Base-by-base conservation (phyloP, 2,113 vertebrate genomes). In the Oryzias celebensis region DNA sequence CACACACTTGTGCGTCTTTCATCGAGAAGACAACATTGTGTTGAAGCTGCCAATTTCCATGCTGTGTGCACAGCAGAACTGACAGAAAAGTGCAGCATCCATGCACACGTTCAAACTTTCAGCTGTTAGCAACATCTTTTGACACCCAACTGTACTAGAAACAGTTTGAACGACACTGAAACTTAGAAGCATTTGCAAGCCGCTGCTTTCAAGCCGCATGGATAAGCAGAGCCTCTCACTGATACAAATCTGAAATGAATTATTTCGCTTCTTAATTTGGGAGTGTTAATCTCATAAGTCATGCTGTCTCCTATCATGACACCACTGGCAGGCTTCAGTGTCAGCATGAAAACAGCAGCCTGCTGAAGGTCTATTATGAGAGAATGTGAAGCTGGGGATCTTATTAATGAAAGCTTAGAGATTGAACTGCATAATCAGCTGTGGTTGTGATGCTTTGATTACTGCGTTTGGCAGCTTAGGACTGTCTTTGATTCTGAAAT, bases 221-320 rank as follows among this genome's bases (percentile, higher is more conserved):
- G 50, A 60, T 61, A 60, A 58, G 23, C 51, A 10, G 15, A 18
- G 20, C 24, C 20, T 65, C 62, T 76, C 60, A 48, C 45, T 75
- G 44, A 51, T 15, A 28, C 43, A 42, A 72, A 72, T 66, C 53
- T 73, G 26, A 75, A 62, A 57, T 51, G 73, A 65, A 57, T 52
- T 48, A 14, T 65, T 65, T 57, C 24, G 26, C 52, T 60, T 65
- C 56, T 57, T 75, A 70, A 65, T 72, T 81, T 69, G 61, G 64
- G 69, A 75, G 50, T 43, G 13, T 28, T 78, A 68, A 77, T 84
- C 73, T 69, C 67, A 67, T 79, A 68, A 58, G 52, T 45, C 62
- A 41, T n/a, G 68, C 24, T 41, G 61, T 22, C 69, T 60, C 60
- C 62, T 71, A 57, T 57, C 51, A 46, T 17, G 52, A 43, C 12